These are phyloP conservation scores for Alethe castanea DNA, from an alignment of 2,113 vertebrate species.

Conservation along the genomic window DNA sequence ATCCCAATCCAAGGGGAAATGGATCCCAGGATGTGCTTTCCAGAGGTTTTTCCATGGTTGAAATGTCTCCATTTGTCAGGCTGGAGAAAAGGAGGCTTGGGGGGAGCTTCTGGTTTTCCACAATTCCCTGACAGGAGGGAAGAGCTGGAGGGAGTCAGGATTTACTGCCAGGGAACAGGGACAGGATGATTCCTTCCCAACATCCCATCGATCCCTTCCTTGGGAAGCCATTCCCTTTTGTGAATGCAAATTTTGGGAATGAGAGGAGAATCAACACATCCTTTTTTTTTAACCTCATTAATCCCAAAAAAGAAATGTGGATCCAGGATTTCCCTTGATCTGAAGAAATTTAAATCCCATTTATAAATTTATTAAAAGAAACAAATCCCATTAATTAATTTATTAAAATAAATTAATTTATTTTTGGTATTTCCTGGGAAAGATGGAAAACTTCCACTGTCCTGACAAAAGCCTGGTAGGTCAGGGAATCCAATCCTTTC, in stretches of 20 bases:
- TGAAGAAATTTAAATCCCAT: accelerated
- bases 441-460: not conserved
- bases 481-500: not conserved
- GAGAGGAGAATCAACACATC: not conserved
- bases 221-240: not conserved
- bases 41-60: not conserved
- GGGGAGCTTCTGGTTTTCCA: not conserved
- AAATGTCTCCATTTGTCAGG: not conserved
- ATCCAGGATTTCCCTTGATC: not conserved
- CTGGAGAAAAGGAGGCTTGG: not conserved
- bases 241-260: accelerated
- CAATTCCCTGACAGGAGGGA: not conserved
- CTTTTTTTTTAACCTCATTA: no score
- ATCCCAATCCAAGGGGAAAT: not conserved
- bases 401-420: no score
- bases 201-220: not conserved
- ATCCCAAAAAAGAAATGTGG: accelerated
- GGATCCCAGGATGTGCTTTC: not conserved
- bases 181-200: not conserved
- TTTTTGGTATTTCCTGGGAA: not conserved
- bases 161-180: not conserved
- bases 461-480: not conserved
- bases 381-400: no score
- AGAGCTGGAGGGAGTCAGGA: not conserved
- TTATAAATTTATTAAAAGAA: no score